Evolutionary conservation across 1,140 invertebrate genomes (phyloP), one percentile per base, ranked within the genome.

Genomic region (Eufriesea mexicana): DNA sequence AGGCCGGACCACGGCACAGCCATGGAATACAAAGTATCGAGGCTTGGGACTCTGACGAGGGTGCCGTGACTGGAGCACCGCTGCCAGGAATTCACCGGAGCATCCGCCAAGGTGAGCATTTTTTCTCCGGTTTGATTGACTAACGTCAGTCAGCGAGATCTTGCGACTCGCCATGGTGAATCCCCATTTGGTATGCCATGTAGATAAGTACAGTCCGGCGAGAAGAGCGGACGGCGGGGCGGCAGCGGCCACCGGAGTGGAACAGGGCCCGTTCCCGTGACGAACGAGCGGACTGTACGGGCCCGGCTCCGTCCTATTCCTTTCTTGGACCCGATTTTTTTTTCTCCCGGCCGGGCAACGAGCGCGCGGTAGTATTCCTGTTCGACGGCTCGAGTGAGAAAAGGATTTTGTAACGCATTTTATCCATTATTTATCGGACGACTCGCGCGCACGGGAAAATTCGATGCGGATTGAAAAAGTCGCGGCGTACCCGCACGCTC

Each of bases 51-150:
- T 75, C 75, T 84, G 86, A 76, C 80, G 64, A 87, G 84, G 72
- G 79, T 79, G 85, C 71, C 76, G 74, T 51, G 82, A 82, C 80
- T 54, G 82, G 79, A 84, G 84, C 86, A 84, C 67, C 86, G 87
- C 81, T 87, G 88, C 66, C 74, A 91, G 84, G 91, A 92, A 92
- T 92, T 89, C 89, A 88, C 79, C 85, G 84, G 78, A 86, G 89
- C 89, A 86, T 91, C 92, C 92, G 89, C 91, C 90, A 91, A 92
- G 91, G 92, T 92, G 92, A 93, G 90, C 91, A 92, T 93, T 93
- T 93, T 93, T 93, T 93, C 89, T 88, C 83, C 84, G 85, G 89
- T 93, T 94, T 93, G 92, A 94, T 94, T 93, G 93, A 94, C 93
- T 93, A 93, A 93, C 92, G 93, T 94, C 93, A 94, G 91, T 93